Evolutionary conservation across 2,797 vertebrate genomes (phyloP).

Genomic region (Chaetodon trifasciatus): DNA sequence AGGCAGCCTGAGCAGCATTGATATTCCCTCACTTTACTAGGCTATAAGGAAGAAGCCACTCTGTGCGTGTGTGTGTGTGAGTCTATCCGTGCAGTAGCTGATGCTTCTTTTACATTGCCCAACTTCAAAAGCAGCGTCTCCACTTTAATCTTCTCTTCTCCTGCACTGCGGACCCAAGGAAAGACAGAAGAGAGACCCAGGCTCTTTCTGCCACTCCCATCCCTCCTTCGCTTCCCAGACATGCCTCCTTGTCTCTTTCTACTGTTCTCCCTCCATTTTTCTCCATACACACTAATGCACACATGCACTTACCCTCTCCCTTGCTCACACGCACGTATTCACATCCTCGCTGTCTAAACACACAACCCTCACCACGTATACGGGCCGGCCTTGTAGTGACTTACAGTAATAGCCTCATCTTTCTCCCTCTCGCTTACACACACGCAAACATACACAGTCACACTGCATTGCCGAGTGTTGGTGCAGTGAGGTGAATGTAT

Average conservation of each 20-base stretch:
- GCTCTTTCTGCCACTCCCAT: conserved; percentile 67
- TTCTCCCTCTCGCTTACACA: conserved; percentile 38
- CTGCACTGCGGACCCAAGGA: conserved; percentile 75
- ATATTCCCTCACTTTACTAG: conserved; percentile 68
- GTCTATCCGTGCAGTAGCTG: conserved; percentile 32
- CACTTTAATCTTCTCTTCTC: conserved; percentile 83
- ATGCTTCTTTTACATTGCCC: conserved; percentile 64
- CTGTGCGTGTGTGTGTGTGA: conserved; percentile 34
- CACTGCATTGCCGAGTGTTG: conserved; percentile 65
- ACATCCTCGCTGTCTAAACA: conserved; percentile 41
- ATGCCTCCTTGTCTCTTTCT: conserved; percentile 41
- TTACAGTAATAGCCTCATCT: conserved; percentile 63
- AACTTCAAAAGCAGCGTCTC: conserved; percentile 82
- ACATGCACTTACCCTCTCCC: not conserved
- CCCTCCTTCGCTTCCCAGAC: conserved; percentile 38
- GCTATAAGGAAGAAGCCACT: conserved; percentile 45
- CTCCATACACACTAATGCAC: conserved; percentile 15
- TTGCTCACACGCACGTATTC: not conserved
- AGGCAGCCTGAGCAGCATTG: conserved; percentile 67
- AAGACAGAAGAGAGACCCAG: conserved; percentile 69
- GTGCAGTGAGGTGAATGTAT: conserved; percentile 77
- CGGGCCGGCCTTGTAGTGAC: conserved; percentile 60
- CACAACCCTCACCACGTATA: conserved; percentile 23
- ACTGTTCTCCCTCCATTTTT: conserved; percentile 19
- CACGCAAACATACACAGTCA: conserved; percentile 50